Evolutionary conservation across 2,797 vertebrate genomes (phyloP), one percentile per base, ranked within the genome.

Genomic region (Emys orbicularis): DNA sequence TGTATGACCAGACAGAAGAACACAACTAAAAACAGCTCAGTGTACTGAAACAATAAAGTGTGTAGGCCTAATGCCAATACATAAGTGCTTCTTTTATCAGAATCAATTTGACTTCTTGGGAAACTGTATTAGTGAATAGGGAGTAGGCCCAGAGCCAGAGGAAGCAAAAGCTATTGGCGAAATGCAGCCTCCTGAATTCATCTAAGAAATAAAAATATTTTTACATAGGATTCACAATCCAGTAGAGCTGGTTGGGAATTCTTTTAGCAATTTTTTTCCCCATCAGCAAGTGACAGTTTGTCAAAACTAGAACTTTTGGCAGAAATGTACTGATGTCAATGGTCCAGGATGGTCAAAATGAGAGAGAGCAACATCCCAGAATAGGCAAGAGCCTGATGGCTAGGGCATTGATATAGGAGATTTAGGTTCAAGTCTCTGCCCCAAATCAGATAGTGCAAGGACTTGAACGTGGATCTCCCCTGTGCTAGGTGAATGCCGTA

Each of bases 21-120:
- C 0, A 0, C 19, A 87, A 2, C 84, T 90, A 86, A 37, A 74
- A n/a, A 41, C 68, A 41, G 44, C 53, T 11, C 94, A 37, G 89
- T 88, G 76, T 9, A 81, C 12, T 41, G 92, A 94, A 95, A 95
- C 37, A 90, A 76, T 88, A 44, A 83, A 52, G 34, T 76, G 83
- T 52, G 56, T 53, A 57, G 68, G 81, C 54, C 83, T 84, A 81
- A 93, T 96, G 47, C 56, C 49, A 76, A 57, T 79, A 94, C 59
- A 15, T 59, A 92, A 92, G 29, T 77, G 37, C 61, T 86, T 49
- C n/a, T 61, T 90, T 93, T 90, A 12, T 92, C 56, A 84, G 65
- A 94, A 27, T 50, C 49, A 56, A 79, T 19, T 86, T 53, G 49
- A 44, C 34, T 23, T 94, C n/a, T 50, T 76, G 84, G 82, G 90